Percentiles rank a stretch among this genome's conserved stretches.
phyloP scores from a whole-genome alignment of 2,797 vertebrate genomes.

The Cirrhinus mrigala region DNA sequence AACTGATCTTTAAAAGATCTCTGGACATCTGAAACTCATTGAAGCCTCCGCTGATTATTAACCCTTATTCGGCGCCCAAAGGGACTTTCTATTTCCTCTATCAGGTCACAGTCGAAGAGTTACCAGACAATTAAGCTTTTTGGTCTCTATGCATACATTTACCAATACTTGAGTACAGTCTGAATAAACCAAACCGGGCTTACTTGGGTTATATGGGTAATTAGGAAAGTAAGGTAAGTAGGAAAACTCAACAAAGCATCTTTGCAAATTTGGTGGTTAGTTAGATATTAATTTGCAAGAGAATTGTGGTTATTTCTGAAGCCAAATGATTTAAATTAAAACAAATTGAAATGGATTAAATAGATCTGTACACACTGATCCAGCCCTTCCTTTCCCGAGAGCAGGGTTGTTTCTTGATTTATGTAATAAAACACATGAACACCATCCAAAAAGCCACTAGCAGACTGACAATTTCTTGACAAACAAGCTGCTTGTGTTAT shows the following conservation, averaged over 20 bases:
- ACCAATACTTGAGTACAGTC: not conserved
- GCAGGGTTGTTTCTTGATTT: conserved; percentile 13
- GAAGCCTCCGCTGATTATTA: conserved; percentile 38
- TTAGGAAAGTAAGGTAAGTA: too few relatives aligned
- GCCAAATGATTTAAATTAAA: not conserved
- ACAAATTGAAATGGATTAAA: not conserved
- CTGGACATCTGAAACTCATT: conserved; percentile 54
- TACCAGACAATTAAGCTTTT: not conserved
- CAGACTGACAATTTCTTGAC: conserved; percentile 14
- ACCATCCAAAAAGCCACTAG: not conserved
- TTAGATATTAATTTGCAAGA: not conserved
- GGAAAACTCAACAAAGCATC: too few relatives aligned
- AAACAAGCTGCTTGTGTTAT: conserved; percentile 65
- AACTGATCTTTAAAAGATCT: conserved; percentile 48
- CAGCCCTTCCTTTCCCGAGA: not conserved
- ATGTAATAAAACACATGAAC: conserved; percentile 18
- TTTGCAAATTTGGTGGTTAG: not conserved
- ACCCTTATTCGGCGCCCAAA: conserved; percentile 13
- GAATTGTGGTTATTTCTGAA: not conserved
- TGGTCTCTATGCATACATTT: not conserved
- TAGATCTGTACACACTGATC: not conserved
- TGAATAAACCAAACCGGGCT: not conserved
- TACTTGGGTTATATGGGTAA: not conserved
- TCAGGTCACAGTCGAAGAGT: conserved; percentile 28
- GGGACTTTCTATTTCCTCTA: conserved; percentile 51